Evolutionary conservation across 2,797 vertebrate genomes (phyloP).

Genomic region (Spheniscus humboldti): DNA sequence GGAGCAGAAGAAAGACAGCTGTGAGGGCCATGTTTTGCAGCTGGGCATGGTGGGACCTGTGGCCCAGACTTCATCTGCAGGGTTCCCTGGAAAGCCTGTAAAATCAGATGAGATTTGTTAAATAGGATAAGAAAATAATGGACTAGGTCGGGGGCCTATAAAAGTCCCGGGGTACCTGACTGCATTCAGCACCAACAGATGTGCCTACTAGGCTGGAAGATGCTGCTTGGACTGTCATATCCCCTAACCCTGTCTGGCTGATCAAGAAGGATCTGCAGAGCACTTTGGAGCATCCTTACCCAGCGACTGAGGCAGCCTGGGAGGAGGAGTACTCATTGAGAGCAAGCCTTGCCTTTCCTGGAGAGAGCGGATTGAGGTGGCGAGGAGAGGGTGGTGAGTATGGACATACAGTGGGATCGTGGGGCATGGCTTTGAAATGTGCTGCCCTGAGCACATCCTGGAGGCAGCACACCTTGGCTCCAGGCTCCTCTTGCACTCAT

Average conservation of each 20-base stretch:
- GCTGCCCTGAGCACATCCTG: neutral
- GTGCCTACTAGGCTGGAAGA: neutral
- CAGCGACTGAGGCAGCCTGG: neutral
- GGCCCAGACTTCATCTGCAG: neutral
- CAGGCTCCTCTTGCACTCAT: neutral
- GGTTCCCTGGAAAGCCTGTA: neutral
- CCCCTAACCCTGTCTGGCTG: neutral
- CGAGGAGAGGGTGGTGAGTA: neutral
- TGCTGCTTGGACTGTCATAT: neutral
- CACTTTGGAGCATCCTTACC: neutral
- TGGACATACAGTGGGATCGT: neutral
- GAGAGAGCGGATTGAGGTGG: neutral
- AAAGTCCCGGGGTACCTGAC: neutral
- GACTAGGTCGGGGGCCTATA: neutral
- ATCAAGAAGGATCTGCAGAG: neutral
- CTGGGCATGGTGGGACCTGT: neutral
- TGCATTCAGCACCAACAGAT: neutral
- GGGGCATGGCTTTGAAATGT: neutral
- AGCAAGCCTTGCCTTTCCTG: neutral
- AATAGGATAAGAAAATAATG: neutral
- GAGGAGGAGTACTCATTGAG: neutral
- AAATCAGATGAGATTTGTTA: neutral
- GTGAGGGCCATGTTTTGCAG: neutral
- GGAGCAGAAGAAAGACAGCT: neutral
- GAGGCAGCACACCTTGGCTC: neutral